These are phyloP conservation scores for Ectemnius cavifrons DNA, from an alignment of 2,888 invertebrate genomes.

Conservation along the genomic window DNA sequence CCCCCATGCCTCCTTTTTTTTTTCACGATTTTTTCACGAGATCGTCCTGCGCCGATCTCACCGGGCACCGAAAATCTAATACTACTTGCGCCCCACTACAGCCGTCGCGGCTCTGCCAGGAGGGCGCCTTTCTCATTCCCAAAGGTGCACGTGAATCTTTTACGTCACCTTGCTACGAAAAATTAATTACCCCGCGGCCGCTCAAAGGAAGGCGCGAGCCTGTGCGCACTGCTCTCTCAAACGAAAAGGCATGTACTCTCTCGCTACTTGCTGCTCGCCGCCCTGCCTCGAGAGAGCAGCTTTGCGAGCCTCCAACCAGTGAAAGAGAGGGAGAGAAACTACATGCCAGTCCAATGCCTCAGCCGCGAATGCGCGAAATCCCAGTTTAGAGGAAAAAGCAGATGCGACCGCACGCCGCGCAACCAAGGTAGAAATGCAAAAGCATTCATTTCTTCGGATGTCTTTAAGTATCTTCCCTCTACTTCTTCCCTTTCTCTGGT, in stretches of 20 bases:
- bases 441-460: too few relatives aligned
- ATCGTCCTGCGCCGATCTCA: too few relatives aligned
- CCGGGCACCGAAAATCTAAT: too few relatives aligned
- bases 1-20: conserved; percentile 17
- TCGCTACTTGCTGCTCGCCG: neutral
- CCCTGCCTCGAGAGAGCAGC: too few relatives aligned
- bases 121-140: conserved; percentile 29
- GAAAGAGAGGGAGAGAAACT: neutral
- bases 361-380: too few relatives aligned
- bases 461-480: too few relatives aligned
- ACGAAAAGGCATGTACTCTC: conserved; percentile 3
- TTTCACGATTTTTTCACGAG: too few relatives aligned
- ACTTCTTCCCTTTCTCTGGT: too few relatives aligned
- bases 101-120: neutral
- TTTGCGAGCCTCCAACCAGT: neutral
- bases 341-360: neutral
- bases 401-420: too few relatives aligned
- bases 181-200: conserved; percentile 51
- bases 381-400: too few relatives aligned
- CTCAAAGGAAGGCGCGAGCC: conserved; percentile 15
- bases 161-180: conserved; percentile 49
- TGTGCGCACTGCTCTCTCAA: neutral
- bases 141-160: conserved; percentile 57
- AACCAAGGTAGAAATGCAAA: too few relatives aligned
- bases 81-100: neutral